phyloP scores from a whole-genome alignment of 2,888 invertebrate species.

The Colostygia pectinataria region DNA sequence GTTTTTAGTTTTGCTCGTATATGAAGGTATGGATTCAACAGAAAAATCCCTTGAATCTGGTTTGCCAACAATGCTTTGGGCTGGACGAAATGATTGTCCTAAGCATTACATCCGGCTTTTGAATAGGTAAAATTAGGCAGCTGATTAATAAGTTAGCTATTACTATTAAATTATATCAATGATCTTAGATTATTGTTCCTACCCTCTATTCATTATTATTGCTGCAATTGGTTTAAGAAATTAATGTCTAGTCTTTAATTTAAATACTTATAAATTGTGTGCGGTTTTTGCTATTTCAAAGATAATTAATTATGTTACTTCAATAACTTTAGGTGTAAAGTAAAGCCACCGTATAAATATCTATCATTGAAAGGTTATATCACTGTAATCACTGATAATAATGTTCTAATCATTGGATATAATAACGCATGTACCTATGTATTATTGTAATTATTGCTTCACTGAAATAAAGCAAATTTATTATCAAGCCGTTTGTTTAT shows the following conservation, averaged over 20 bases:
- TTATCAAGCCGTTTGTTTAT: constrained; percentile 39
- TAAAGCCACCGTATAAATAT: constrained; percentile 31
- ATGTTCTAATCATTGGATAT: constrained; percentile 40
- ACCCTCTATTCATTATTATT: too few relatives aligned
- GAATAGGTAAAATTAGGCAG: too few relatives aligned
- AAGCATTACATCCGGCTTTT: too few relatives aligned
- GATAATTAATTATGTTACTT: constrained; percentile 12
- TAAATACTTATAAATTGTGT: constrained; percentile 13
- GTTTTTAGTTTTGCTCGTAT: too few relatives aligned
- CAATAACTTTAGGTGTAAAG: constrained; percentile 19
- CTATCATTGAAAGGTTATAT: constrained; percentile 26
- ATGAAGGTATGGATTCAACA: too few relatives aligned
- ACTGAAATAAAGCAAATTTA: constrained; percentile 68
- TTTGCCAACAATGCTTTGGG: too few relatives aligned
- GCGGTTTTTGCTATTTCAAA: constrained; percentile 11
- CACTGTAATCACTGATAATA: constrained; percentile 35
- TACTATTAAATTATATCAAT: too few relatives aligned
- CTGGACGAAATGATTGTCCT: too few relatives aligned
- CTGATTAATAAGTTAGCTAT: too few relatives aligned
- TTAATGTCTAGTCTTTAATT: constrained; percentile 1
- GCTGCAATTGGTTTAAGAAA: not conserved
- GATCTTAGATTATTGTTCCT: too few relatives aligned
- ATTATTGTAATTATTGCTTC: constrained; percentile 66
- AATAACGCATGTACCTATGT: constrained; percentile 51
- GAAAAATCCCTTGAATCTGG: too few relatives aligned